Base-by-base conservation (phyloP, 2,888 invertebrate genomes). In the Euproctis similis region DNA sequence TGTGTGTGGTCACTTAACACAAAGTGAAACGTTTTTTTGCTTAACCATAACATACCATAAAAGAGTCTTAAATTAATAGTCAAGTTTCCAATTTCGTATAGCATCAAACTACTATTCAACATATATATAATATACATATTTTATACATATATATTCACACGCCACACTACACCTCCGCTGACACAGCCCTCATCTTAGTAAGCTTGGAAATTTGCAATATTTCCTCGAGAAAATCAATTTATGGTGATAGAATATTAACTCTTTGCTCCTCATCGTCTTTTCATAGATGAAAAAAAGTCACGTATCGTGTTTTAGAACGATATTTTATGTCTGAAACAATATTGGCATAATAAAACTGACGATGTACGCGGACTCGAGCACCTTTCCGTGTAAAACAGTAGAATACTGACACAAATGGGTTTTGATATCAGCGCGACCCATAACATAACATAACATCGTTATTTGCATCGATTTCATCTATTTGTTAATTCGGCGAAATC, bases 171-270 rank as follows among this genome's bases (percentile, higher is more conserved):
- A 43, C 47, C 47, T 53, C 42, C 16, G 55, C 62, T 63, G 61
- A 64, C 59, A 54, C 40, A 32, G 56, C 46, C 42, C 53, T 54
- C 52, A 46, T 44, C 53, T 39, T 37, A 45, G 40, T 48, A 36
- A 46, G 46, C n/a, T n/a, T n/a, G n/a, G n/a, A n/a, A n/a, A n/a
- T n/a, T n/a, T n/a, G n/a, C n/a, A n/a, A n/a, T n/a, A 55, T 77
- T 70, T 74, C 58, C 57, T 57, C 59, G 57, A 53, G 55, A 65
- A 74, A 75, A 75, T 73, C 74, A 75, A 77, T 77, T 77, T 77
- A 59, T 65, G 38, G 45, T 56, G 69, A 72, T 65, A 69, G 53
- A 65, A 62, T 62, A 64, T 69, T 62, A 69, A 56, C 48, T 48
- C 50, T 48, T 45, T 54, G 58, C 53, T 54, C 39, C 19, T 40